Evolutionary conservation across 2,113 vertebrate species (phyloP), one percentile per base, ranked within the genome.

Genomic region (Pholis gunnellus): DNA sequence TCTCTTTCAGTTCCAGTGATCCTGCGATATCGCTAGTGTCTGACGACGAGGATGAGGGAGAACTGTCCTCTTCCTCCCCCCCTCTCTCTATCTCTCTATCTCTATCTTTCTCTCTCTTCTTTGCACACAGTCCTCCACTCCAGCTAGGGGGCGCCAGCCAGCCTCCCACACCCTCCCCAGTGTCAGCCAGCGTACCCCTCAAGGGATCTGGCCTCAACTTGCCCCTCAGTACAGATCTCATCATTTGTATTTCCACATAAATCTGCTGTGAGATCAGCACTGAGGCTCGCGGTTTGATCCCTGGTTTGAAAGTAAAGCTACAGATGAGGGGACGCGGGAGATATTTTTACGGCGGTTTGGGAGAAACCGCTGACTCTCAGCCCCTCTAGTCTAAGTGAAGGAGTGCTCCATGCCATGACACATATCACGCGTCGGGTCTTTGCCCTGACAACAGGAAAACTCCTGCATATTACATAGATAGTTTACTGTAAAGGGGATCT

Each of bases 1-100:
- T 84, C 18, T 78, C 50, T 74, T 56, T 71, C 68, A 96, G 95
- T 96, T 91, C 95, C 95, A 67, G 93, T 96, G 63, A 95, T 96
- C 84, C 73, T 96, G 76, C 91, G 92, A 74, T 94, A 95, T 88
- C 94, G 87, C 83, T 95, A 96, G 87, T 80, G 75, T 87, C 78
- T 65, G 66, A 52, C 10, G 6, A 72, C 82, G 86, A 89, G 79
- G 90, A 64, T 42, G 77, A 42, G 70, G 69, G 72, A 44, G 75
- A 68, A 44, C 8, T 22, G 27, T 59, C 54, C 44, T 79, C 63
- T 48, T 81, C 82, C 66, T 89, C 80, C 2, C 44, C 81, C 73
- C 52, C 52, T 48, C 65, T 57, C 65, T 88, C 86, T 64, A 59
- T 63, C 44, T 81, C 73, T 57, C 59, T 52, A 64, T 60, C 64